Percentiles rank a stretch among this genome's conserved stretches.
Conservation (phyloP, 2,113 vertebrate species). For the Charina bottae region DNA sequence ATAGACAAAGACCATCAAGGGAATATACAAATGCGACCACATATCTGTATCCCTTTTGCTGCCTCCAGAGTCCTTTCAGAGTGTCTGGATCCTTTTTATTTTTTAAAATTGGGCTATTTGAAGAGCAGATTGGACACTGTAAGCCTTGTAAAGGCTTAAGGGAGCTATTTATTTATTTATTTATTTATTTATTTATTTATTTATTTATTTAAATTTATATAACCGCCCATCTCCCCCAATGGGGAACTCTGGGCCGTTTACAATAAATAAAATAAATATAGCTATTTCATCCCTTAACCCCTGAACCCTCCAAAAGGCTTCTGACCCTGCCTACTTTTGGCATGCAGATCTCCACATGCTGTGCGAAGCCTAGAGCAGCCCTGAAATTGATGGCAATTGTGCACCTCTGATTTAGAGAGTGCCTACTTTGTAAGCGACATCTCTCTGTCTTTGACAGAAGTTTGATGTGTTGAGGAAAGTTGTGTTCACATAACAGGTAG, state of each 20-base stretch:
- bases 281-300: neutral
- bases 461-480: neutral
- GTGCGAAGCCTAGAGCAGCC: neutral
- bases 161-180: neutral
- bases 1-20: neutral
- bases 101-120: neutral
- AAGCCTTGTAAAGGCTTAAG: neutral
- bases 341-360: neutral
- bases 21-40: neutral
- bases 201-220: constrained; percentile 3
- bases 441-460: neutral
- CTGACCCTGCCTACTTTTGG: neutral
- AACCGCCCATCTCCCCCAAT: too few relatives aligned
- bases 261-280: too few relatives aligned
- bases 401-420: neutral
- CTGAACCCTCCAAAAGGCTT: neutral
- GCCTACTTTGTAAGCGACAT: neutral
- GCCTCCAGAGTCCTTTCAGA: neutral
- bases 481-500: neutral
- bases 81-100: neutral
- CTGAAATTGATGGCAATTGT: neutral
- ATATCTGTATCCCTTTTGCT: neutral
- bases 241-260: too few relatives aligned
- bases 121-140: neutral
- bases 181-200: constrained; percentile 3